Base-by-base conservation (phyloP, 2,888 invertebrate genomes). In the Ditylenchus weischeri region DNA sequence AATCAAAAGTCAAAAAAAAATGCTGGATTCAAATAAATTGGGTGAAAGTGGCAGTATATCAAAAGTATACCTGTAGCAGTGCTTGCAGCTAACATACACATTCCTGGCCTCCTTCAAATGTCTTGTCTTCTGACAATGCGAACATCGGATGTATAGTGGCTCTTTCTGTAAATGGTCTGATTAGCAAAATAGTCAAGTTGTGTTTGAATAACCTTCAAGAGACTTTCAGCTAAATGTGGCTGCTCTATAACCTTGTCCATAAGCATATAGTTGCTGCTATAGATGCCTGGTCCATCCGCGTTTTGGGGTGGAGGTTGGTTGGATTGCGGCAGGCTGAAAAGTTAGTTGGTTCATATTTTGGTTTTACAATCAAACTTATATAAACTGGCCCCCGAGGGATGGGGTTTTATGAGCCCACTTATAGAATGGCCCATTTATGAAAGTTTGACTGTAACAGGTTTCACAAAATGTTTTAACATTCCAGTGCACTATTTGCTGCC, bases 81-180 rank as follows among this genome's bases (percentile, higher is more conserved):
- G 93, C 86, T 93, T 93, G 85, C 92, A 93, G 78, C 90, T 90
- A 84, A 93, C 93, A 87, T 89, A 94, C 78, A 88, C 70, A 11
- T 73, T 87, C 76, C 90, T 89, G 70, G 93, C 93, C 77, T 91
- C 90, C 69, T 88, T 86, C 66, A 90, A 66, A 21, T 49, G 29
- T 10, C 79, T 72, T 10, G 77, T 78, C 48, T 77, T 72, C 35
- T 79, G 78, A 67, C 85, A 85, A 60, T 79, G 74, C 1, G 76
- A 73, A 69, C 84, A 83, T 15, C 83, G 78, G 29, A 83, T 81
- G 35, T 64, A 61, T 18, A 76, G 29, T 11, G 66, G 65, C 35
- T 72, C 74, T 43, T 72, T 72, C 74, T 74, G 54, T 35, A 70
- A 13, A 43, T 13, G 1, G 2, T 43, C 8, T 43, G 54, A 29